These are phyloP conservation scores for Hippopotamyrus pictus DNA, from an alignment of 2,797 vertebrate genomes.

Conservation along the genomic window DNA sequence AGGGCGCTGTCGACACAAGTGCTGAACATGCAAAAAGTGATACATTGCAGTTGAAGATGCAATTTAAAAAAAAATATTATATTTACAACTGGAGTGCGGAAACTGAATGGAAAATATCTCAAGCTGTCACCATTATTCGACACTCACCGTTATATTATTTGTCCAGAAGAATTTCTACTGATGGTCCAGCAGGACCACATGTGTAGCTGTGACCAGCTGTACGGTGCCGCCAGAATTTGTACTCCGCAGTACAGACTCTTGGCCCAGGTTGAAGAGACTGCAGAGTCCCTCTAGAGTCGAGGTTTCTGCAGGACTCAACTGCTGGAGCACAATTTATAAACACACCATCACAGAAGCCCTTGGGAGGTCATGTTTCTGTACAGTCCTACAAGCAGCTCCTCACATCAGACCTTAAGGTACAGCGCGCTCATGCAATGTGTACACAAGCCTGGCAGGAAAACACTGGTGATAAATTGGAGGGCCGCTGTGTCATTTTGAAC, in stretches of 20 bases:
- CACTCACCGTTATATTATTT: not conserved
- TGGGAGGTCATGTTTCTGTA: not conserved
- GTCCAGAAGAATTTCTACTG: not conserved
- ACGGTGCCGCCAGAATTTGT: not conserved
- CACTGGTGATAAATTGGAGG: slow-evolving; percentile 37
- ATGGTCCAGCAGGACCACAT: not conserved
- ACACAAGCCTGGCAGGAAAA: slow-evolving; percentile 43
- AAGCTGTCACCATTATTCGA: not conserved
- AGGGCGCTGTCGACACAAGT: not conserved
- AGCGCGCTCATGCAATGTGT: not conserved
- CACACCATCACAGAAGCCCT: not conserved
- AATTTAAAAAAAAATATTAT: not conserved
- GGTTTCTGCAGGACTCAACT: not conserved
- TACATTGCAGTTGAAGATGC: not conserved
- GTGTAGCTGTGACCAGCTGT: not conserved
- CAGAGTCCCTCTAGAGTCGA: not conserved
- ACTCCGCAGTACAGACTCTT: not conserved
- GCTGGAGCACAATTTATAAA: not conserved
- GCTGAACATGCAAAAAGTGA: not conserved
- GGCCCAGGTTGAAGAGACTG: not conserved
- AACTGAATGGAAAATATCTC: not conserved
- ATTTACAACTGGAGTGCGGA: not conserved
- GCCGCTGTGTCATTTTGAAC: slow-evolving; percentile 23
- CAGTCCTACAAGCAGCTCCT: slow-evolving; percentile 17
- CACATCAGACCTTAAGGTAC: not conserved